Conservation (phyloP, 2,888 invertebrate species). For the Dilophus febrilis region DNA sequence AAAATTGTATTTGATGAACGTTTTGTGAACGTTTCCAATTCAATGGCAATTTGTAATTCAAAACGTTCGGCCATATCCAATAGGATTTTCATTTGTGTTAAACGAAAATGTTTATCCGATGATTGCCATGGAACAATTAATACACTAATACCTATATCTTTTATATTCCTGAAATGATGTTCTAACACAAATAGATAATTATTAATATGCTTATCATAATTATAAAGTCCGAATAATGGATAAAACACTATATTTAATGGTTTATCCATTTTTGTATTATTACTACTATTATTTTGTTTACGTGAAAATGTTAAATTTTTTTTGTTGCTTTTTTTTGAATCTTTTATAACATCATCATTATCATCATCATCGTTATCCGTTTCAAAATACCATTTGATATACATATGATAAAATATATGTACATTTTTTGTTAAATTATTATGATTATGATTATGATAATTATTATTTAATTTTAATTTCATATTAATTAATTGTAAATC, state of each 20-base stretch:
- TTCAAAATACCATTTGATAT: constrained; percentile 24
- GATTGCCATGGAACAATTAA: constrained; percentile 40
- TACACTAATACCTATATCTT: constrained; percentile 40
- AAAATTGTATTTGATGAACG: constrained; percentile 32
- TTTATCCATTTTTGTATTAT: constrained; percentile 14
- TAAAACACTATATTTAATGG: constrained; percentile 24
- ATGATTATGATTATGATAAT: no score
- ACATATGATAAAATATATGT: constrained; percentile 28
- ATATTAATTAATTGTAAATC: no score
- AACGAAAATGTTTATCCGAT: constrained; percentile 20
- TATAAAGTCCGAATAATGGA: constrained; percentile 25
- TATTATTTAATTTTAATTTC: no score
- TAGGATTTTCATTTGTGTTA: constrained; percentile 26
- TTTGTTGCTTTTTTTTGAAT: background rate
- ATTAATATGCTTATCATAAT: no score
- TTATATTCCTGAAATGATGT: constrained; percentile 41
- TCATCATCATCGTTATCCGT: background rate
- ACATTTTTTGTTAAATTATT: constrained; percentile 18
- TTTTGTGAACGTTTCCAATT: constrained; percentile 39
- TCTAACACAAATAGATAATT: no score
- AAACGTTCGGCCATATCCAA: constrained; percentile 30
- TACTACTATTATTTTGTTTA: no score
- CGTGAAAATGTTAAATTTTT: background rate
- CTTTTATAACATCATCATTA: no score
- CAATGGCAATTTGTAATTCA: constrained; percentile 37